These are phyloP conservation scores for Trichopoda pennipes DNA, from an alignment of 2,888 invertebrate species.

Conservation along the genomic window DNA sequence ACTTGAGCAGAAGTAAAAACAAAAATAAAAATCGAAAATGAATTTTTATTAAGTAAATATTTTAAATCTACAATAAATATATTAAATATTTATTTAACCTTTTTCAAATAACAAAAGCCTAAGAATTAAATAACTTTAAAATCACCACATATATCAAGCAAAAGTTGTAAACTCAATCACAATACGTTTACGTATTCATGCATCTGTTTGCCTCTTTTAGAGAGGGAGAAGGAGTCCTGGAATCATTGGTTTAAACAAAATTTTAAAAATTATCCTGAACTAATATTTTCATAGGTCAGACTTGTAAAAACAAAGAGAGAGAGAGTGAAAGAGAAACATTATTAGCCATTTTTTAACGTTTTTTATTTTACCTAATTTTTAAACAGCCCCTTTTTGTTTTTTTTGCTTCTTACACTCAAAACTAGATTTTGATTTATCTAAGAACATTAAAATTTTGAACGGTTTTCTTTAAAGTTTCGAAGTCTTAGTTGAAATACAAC, in stretches of 20 bases:
- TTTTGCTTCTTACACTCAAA: background rate
- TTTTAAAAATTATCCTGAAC: conserved; percentile 32
- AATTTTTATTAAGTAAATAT: conserved; percentile 56
- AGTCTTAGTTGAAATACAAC: too few relatives aligned
- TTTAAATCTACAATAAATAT: conserved; percentile 45
- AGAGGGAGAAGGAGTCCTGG: background rate
- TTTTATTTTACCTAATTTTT: background rate
- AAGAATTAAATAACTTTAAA: conserved; percentile 49
- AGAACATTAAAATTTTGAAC: too few relatives aligned
- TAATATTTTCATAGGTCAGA: conserved; percentile 68
- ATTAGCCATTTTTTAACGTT: conserved; percentile 15
- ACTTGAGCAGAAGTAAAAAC: background rate
- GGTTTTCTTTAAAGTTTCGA: too few relatives aligned
- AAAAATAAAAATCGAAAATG: background rate
- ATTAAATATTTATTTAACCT: conserved; percentile 61
- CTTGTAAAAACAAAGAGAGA: conserved; percentile 54
- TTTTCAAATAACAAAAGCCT: conserved; percentile 60
- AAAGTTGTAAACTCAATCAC: background rate
- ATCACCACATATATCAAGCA: background rate
- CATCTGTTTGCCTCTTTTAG: background rate
- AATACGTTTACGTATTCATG: background rate
- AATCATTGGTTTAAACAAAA: background rate
- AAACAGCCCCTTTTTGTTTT: background rate
- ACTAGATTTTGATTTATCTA: too few relatives aligned
- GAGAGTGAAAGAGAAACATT: conserved; percentile 54